Percentiles rank a stretch among this genome's conserved stretches.
Conservation (phyloP, 2,888 invertebrate species). For the Netelia virgata region DNA sequence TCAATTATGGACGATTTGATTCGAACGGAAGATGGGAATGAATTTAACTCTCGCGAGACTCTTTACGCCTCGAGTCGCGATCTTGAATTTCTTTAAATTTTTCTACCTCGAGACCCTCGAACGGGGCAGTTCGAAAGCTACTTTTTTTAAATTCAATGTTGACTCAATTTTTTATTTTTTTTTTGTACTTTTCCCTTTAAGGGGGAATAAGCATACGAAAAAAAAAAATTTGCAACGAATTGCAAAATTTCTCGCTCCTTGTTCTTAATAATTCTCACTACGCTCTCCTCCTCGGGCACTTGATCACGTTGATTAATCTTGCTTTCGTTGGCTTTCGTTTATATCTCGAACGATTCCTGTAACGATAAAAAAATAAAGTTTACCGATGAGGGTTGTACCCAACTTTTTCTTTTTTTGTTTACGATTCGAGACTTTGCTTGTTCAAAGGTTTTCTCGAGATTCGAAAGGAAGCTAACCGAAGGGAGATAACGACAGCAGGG, state of each 20-base stretch:
- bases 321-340: constrained; percentile 4
- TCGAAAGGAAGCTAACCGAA: neutral
- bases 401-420: neutral
- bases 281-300: constrained; percentile 36
- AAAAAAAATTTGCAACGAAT: neutral
- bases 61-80: no score
- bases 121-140: no score
- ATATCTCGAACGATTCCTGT: constrained; percentile 14
- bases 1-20: no score
- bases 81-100: no score
- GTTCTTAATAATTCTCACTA: constrained; percentile 27
- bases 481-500: neutral
- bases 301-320: neutral
- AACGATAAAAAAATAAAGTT: constrained; percentile 21
- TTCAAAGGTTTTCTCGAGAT: neutral
- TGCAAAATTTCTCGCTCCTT: neutral
- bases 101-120: no score
- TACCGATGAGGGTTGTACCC: neutral
- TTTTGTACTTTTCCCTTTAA: no score
- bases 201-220: no score
- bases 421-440: neutral
- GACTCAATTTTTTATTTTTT: no score
- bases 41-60: no score
- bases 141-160: no score
- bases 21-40: no score